Evolutionary conservation across 2,797 vertebrate species (phyloP), one percentile per base, ranked within the genome.

Genomic region (Caiman crocodilus): DNA sequence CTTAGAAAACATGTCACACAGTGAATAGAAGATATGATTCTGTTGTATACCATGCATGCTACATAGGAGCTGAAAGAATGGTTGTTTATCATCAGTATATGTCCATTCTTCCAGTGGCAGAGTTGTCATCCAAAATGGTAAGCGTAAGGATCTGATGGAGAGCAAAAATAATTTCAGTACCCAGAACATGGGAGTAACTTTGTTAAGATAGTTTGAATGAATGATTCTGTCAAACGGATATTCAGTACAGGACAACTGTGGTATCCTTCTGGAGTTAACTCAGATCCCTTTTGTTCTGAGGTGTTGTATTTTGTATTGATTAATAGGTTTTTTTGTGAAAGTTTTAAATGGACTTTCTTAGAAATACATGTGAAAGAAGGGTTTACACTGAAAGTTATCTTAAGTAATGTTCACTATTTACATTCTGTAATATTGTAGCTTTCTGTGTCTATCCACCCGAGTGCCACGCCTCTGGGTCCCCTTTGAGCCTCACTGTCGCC

Each of bases 81-180:
- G 76, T 73, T 84, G 42, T 81, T 94, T 93, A 25, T 93, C 74
- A 78, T 93, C 12, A 13, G 89, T 89, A 57, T 6, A 17, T 61
- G 56, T 86, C 35, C 30, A 69, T 63, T 26, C 56, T 83, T 35
- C 58, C 69, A 26, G 2, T 9, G 30, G 71, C 30, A 83, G 61
- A 89, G 13, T 61, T 90, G 79, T 87, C 84, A 83, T 6, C 30
- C 23, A 35, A 65, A 88, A 35, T 63, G 56, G 93, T 84, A 42
- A 32, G 13, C 3, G 7, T 32, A 56, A 57, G 32, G 76, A 91
- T 64, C 13, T 50, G 59, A 79, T 16, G 18, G 67, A 91, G 3
- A 14, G 14, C 60, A 9, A 79, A 64, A 64, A 23, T 63, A 35
- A 83, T 76, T 88, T 78, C 59, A 20, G 30, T 35, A 69, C n/a